Evolutionary conservation across 1,140 invertebrate species (phyloP), one percentile per base, ranked within the genome.

Genomic region (Diachasma alloeum): DNA sequence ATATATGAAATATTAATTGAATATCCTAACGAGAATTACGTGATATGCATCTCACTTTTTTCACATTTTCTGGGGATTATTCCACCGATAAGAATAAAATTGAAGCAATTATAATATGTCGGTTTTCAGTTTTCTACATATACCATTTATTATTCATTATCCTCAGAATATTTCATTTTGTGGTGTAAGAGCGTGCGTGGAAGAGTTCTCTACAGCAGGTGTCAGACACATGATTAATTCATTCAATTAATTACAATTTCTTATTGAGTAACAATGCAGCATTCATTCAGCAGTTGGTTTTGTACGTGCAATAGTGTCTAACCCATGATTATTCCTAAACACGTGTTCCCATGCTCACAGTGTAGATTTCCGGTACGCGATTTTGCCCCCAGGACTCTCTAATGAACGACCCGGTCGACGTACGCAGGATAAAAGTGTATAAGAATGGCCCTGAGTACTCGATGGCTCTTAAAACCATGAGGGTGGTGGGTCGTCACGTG

Each of bases 401-500:
- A 68, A 68, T 68, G 66, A 68, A 68, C 66, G 63, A 36, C 26
- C 13, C 26, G 24, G 31, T 31, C 63, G 31, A 31, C 31, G 15
- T 37, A 37, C 11, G 31, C 17, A 17, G 66, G 36, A 37, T 68
- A 13, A 24, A 37, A 68, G 36, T 68, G 66, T 39, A 68, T 39
- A 39, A 68, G 36, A 68, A 68, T 68, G 36, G 36, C 66, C 11
- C 66, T 17, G 66, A 39, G 66, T n/a, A 17, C 36, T 68, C n/a
- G 66, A 68, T 66, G 59, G 59, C 66, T 68, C 31, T 68, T 68
- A 66, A 66, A 66, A 66, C 39, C 36, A 68, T 19, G 36, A 68
- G 66, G 66, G 66, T 19, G 4, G 63, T 26, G 15, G 4, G 9
- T 39, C 31, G 66, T 68, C 66, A 68, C 66, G 66, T 68, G 66